Conservation (phyloP, 53 echinoderm and acorn worm genomes). For the Zoroaster sp. region DNA sequence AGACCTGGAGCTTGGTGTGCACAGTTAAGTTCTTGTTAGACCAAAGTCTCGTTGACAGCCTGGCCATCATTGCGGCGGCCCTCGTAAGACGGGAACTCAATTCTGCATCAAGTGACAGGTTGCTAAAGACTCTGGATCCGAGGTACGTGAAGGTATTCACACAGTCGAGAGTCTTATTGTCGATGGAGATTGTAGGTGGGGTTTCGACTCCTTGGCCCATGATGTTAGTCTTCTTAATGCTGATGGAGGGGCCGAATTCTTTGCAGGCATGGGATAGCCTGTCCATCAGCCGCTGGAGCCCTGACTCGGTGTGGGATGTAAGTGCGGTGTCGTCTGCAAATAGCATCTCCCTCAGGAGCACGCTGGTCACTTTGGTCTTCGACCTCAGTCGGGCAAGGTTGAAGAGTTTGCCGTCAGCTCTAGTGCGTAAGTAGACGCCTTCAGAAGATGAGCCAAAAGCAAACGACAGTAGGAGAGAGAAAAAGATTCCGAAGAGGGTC, state of each 20-base stretch:
- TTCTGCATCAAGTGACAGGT: slow-evolving; percentile 29
- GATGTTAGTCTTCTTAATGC: no score
- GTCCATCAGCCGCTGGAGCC: slow-evolving; percentile 58
- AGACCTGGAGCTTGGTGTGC: neutral
- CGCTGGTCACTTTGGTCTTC: slow-evolving; percentile 19
- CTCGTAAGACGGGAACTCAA: neutral
- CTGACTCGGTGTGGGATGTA: slow-evolving; percentile 17
- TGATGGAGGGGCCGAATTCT: slow-evolving; percentile 66
- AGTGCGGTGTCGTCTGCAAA: slow-evolving; percentile 62
- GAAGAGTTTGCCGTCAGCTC: slow-evolving; percentile 37
- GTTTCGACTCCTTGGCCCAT: no score
- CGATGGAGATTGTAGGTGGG: slow-evolving; percentile 34
- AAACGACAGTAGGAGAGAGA: slow-evolving; percentile 43
- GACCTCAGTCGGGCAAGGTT: slow-evolving; percentile 47
- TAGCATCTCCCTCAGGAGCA: slow-evolving; percentile 6
- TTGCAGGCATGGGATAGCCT: slow-evolving; percentile 58
- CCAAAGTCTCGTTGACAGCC: neutral
- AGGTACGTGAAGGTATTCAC: slow-evolving; percentile 48
- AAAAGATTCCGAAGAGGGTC: slow-evolving; percentile 70
- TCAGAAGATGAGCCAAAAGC: slow-evolving; percentile 40
- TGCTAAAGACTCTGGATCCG: slow-evolving; percentile 28
- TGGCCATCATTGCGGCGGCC: no score
- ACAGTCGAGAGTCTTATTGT: neutral
- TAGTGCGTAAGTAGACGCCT: slow-evolving; percentile 58
- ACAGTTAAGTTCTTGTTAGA: neutral